Base-by-base conservation (phyloP, 2,888 invertebrate genomes). In the Yponomeuta sedellus region DNA sequence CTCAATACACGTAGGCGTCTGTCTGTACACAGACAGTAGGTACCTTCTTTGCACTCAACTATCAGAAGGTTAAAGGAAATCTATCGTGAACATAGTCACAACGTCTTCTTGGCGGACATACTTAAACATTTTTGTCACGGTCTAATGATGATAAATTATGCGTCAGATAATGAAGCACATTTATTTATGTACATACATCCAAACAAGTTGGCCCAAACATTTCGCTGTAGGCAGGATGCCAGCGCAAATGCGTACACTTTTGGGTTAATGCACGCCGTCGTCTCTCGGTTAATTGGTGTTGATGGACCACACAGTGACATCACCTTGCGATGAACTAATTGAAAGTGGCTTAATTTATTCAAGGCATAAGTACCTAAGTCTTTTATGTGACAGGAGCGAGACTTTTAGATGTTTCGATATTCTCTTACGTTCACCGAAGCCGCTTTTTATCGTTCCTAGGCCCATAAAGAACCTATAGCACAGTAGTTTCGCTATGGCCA, bases 81-180 rank as follows among this genome's bases (percentile, higher is more conserved):
- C 19, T 58, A 39, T 39, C 16, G 16, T 40, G 11, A 40, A 63
- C 40, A 28, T 34, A 4, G 62, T 62, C 11, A 34, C 16, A 62
- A 34, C n/a, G 22, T 28, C 6, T 52, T 22, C 20, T 59, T 59
- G 59, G 63, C 16, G 40, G 63, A 44, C 63, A n/a, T 8, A 34
- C 8, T 61, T 22, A 19, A 40, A 63, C 22, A 20, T 63, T 71
- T 75, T 73, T 74, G 74, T 73, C 73, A 70, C 74, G 67, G 70
- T 73, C 73, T 77, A 79, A 81, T 79, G 79, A 80, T 79, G 78
- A 81, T 78, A 77, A 80, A 79, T 78, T 77, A 75, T 72, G 72
- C 71, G 69, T 67, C 70, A 75, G 76, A 79, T 78, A 79, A 76
- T 74, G 72, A 75, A 77, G 71, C 73, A 71, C 34, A 65, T 75